These are phyloP conservation scores for Oedothorax gibbosus DNA, from an alignment of 1,140 invertebrate species.

Conservation along the genomic window DNA sequence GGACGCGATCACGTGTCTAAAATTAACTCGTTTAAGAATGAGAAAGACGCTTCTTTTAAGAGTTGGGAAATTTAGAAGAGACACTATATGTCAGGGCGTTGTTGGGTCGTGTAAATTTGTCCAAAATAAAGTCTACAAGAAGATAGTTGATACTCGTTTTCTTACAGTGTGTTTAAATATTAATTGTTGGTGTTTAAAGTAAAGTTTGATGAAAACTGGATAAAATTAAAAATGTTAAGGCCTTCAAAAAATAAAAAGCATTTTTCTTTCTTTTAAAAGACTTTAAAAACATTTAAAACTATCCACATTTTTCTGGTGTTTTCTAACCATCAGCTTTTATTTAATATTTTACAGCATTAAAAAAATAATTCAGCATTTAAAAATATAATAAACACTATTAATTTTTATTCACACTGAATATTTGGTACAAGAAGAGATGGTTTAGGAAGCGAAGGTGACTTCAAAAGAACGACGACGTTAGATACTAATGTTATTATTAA, in stretches of 20 bases:
- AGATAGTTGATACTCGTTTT: not conserved
- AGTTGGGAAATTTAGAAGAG: not conserved
- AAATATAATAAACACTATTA: too few relatives aligned
- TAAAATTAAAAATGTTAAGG: not conserved
- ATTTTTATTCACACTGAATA: too few relatives aligned
- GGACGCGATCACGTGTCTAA: constrained; percentile 4
- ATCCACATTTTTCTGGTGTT: too few relatives aligned
- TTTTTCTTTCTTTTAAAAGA: not conserved
- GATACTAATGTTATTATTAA: too few relatives aligned
- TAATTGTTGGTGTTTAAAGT: not conserved
- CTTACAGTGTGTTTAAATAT: not conserved
- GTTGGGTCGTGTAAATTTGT: not conserved
- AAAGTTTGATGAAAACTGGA: not conserved
- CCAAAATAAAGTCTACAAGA: not conserved
- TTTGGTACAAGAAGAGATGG: too few relatives aligned
- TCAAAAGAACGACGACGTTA: too few relatives aligned
- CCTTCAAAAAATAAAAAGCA: not conserved
- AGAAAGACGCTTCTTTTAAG: constrained; percentile 15
- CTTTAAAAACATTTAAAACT: not conserved
- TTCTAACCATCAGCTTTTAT: too few relatives aligned
- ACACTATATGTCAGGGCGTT: not conserved
- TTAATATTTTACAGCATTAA: too few relatives aligned
- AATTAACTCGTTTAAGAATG: constrained; percentile 35
- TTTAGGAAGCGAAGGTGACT: too few relatives aligned
- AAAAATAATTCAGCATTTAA: too few relatives aligned